Conservation (phyloP, 2,888 invertebrate genomes). For the Cyaniris semiargus region DNA sequence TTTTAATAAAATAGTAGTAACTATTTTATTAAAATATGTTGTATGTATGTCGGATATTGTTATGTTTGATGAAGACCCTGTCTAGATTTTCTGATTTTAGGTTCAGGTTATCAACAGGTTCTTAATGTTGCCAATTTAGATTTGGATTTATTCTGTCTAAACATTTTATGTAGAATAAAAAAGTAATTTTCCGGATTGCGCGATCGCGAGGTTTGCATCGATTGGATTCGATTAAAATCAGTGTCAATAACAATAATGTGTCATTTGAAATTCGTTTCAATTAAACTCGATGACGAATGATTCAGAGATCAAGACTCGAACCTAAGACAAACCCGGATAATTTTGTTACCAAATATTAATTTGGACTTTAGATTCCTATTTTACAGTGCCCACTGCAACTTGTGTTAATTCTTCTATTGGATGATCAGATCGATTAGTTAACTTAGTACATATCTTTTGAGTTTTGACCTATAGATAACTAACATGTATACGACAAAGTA, state of each 20-base stretch:
- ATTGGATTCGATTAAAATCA: background rate
- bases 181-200: background rate
- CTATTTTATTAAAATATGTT: too few species aligned
- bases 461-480: slow-evolving; percentile 11
- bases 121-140: background rate
- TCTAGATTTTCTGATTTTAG: too few species aligned
- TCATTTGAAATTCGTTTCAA: background rate
- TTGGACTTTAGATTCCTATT: background rate
- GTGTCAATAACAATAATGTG: background rate
- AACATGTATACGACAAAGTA: background rate
- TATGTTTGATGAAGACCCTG: too few species aligned
- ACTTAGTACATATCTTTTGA: background rate
- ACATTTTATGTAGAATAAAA: background rate
- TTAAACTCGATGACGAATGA: background rate
- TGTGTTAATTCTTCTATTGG: background rate
- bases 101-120: too few species aligned
- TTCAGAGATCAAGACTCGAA: background rate
- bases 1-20: too few species aligned
- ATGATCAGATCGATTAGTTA: background rate
- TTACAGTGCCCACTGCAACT: background rate
- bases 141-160: background rate
- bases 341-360: background rate
- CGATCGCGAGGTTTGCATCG: background rate
- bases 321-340: background rate
- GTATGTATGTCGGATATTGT: too few species aligned